Evolutionary conservation across 2,888 invertebrate species (phyloP), one percentile per base, ranked within the genome.

Genomic region (Sminthurides aquaticus): DNA sequence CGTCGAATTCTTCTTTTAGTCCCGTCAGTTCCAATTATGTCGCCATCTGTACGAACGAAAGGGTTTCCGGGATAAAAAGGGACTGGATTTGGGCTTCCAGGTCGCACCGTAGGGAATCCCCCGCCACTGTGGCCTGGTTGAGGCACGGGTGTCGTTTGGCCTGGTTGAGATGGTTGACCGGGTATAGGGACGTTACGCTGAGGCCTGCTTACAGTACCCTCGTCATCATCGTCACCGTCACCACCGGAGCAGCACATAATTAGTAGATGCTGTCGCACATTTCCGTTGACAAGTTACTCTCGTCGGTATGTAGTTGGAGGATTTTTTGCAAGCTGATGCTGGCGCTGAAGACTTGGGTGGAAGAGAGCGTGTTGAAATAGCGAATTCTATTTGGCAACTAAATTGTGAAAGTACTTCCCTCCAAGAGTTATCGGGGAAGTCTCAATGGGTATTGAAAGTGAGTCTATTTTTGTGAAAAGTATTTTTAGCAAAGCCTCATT

Each of bases 1-100:
- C 74, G 60, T 58, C 74, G 60, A 34, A 72, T 70, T 57, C 71
- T 65, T 48, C 64, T 60, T 28, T 69, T 62, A 11, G 61, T 27
- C 49, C 43, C 20, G 60, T 56, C 57, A 5, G 52, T 15, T 5
- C 11, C 5, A 5, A 34, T 34, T 11, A 34, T 34, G 8, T 15
- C 43, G 5, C 43, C 15, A 20, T 22, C 52, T 5, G 5, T 22
- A 5, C 52, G 11, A 8, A 8, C 52, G 22, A 52, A 52, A 8
- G 52, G 52, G 20, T 52, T 22, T 5, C 52, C 52, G 20, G 52
- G 20, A 20, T 52, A 52, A 52, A 52, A 52, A 5, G 52, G 52
- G 11, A 15, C 43, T 34, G 43, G 15, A 5, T 11, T 15, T 11
- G 43, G 43, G 8, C 8, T 11, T n/a, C n/a, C n/a, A n/a, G n/a